Evolutionary conservation across 2,888 invertebrate species (phyloP).

Genomic region (Sylvicola fuscatus): DNA sequence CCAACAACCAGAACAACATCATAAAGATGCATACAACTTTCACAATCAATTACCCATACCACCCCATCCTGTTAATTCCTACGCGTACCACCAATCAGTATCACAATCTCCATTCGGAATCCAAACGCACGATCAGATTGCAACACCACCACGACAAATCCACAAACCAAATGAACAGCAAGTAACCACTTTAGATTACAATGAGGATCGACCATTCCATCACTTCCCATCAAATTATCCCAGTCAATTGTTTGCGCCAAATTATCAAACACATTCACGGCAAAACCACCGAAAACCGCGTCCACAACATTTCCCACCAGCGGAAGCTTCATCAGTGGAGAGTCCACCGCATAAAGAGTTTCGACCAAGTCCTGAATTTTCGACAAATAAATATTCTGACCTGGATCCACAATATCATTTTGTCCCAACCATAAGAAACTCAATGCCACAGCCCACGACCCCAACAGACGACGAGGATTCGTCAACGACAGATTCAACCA

Average conservation of each 20-base stretch:
- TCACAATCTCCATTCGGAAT: slow-evolving; percentile 4
- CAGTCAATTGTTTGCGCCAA: not conserved
- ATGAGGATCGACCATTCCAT: not conserved
- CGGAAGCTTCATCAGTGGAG: too few relatives aligned
- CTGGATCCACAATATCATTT: slow-evolving; percentile 27
- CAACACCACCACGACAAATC: slow-evolving; percentile 4
- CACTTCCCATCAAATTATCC: slow-evolving; percentile 1
- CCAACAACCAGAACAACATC: slow-evolving; percentile 1
- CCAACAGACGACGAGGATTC: not conserved
- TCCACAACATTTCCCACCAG: too few relatives aligned
- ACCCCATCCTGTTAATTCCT: too few relatives aligned
- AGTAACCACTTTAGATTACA: not conserved
- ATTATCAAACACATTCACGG: not conserved
- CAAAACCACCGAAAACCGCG: not conserved
- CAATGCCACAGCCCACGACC: slow-evolving; percentile 4
- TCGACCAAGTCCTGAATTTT: slow-evolving; percentile 11
- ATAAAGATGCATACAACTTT: not conserved
- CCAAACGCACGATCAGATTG: slow-evolving; percentile 10
- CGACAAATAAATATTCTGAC: slow-evolving; percentile 25
- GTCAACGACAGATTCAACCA: slow-evolving; percentile 1
- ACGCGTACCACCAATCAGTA: too few relatives aligned
- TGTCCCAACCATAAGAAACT: slow-evolving; percentile 1
- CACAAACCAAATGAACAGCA: slow-evolving; percentile 3
- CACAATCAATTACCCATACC: too few relatives aligned
- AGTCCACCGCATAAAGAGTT: not conserved